Evolutionary conservation across 2,797 vertebrate genomes (phyloP).

Genomic region (Gallirallus australis): DNA sequence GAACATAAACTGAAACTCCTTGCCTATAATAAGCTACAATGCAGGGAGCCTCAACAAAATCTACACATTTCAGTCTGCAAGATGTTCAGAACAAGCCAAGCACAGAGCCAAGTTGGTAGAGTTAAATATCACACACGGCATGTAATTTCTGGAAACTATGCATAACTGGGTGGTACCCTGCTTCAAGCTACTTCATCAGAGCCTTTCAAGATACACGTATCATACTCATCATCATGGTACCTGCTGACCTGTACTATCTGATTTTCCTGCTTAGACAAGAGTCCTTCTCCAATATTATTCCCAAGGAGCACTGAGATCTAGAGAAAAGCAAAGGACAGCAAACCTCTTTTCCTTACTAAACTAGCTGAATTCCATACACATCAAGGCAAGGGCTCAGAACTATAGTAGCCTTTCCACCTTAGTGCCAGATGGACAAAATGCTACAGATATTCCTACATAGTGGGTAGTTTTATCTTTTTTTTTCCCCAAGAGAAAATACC

Average conservation of each 20-base stretch:
- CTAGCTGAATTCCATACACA: neutral
- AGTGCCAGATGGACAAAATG: fast-evolving
- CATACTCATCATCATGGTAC: neutral
- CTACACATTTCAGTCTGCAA: neutral
- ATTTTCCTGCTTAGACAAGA: neutral
- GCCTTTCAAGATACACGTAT: neutral
- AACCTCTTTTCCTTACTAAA: neutral
- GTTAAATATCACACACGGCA: neutral
- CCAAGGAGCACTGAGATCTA: neutral
- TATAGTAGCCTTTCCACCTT: neutral
- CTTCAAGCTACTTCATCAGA: neutral
- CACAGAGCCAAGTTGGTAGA: neutral
- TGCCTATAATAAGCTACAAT: neutral
- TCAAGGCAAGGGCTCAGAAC: neutral
- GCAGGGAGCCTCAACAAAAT: neutral
- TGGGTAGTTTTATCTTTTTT: neutral
- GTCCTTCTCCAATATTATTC: neutral
- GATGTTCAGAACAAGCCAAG: neutral
- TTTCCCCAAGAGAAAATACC: neutral
- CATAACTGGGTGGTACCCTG: neutral
- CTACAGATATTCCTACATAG: neutral
- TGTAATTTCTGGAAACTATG: neutral
- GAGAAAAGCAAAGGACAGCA: neutral
- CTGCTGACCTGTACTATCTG: neutral
- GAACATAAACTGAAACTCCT: neutral